These are phyloP conservation scores for Nasonovia ribisnigri DNA, from an alignment of 2,888 invertebrate species.

Conservation along the genomic window DNA sequence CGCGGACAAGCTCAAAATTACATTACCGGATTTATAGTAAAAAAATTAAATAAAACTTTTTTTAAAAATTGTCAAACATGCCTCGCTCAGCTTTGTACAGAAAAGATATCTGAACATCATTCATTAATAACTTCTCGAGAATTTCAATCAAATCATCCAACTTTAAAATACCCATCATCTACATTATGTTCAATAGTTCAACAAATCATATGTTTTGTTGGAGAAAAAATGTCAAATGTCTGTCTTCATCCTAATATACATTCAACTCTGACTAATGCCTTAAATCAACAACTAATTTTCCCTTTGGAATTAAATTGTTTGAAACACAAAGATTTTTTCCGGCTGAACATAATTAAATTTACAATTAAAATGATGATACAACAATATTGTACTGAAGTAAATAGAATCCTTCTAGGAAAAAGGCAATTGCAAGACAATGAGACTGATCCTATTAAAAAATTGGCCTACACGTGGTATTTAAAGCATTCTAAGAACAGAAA, in stretches of 20 bases:
- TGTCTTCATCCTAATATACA: neutral
- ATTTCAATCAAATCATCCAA: neutral
- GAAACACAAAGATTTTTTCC: neutral
- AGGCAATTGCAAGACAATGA: neutral
- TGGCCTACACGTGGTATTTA: neutral
- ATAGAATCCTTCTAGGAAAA: neutral
- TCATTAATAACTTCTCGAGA: neutral
- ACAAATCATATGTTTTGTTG: neutral
- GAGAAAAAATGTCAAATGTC: neutral
- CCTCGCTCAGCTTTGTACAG: no score
- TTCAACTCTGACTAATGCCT: neutral
- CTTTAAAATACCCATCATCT: conserved; percentile 10
- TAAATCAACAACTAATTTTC: neutral
- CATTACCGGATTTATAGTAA: neutral
- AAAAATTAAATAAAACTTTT: neutral
- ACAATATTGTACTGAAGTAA: neutral
- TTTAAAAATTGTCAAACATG: neutral
- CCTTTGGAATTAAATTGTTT: neutral
- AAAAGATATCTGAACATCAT: neutral
- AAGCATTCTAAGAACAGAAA: neutral
- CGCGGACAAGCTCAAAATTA: neutral
- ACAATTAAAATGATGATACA: neutral
- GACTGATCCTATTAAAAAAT: neutral
- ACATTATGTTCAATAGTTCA: neutral
- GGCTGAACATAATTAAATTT: neutral